Base-by-base conservation (phyloP, 2,888 invertebrate species). In the Archips crataeganus region DNA sequence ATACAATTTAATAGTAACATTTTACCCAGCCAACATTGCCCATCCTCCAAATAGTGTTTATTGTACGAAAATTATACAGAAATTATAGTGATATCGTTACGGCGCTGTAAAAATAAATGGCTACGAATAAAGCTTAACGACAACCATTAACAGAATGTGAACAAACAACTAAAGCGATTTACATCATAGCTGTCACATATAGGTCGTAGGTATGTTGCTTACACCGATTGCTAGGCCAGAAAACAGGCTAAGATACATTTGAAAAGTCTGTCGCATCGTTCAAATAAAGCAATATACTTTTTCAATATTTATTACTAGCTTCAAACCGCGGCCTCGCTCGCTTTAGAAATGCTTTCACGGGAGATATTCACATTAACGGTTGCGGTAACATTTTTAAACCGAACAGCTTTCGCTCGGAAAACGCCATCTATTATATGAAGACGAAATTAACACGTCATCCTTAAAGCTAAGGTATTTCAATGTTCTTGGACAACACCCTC, bases 181-280 rank as follows among this genome's bases (percentile, higher is more conserved):
- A 86, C 82, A 87, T 76, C 74, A 81, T 79, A 90, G 87, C 87
- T 84, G 83, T 83, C 82, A 87, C 81, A 78, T 81, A 83, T 81
- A 85, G 79, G 6, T 63, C 36, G 11, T 51, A 34, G 51, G 23
- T 45, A 34, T 65, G 23, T 45, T 32, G 32, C 11, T 10, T 3
- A 45, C 32, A 47, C 11, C 15, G 62, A 45, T 32, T 47, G 47
- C 63, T 47, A 63, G 45, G 47, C 45, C 47, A 9, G 54, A 54
- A 54, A 23, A 54, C 9, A 23, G 54, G 54, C 15, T 1, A 49
- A 49, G 15, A 15, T 54, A 15, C 6, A 9, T 9, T 23, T 2
- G 6, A 54, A 23, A 54, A 2, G 15, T 23, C 13, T 9, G 54
- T 57, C 57, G 32, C n/a, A 57, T 57, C 32, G 10, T 57, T 6